Percentiles rank a stretch among this genome's conserved stretches.
Conservation (phyloP, 1,140 invertebrate genomes). For the Steinernema feltiae region DNA sequence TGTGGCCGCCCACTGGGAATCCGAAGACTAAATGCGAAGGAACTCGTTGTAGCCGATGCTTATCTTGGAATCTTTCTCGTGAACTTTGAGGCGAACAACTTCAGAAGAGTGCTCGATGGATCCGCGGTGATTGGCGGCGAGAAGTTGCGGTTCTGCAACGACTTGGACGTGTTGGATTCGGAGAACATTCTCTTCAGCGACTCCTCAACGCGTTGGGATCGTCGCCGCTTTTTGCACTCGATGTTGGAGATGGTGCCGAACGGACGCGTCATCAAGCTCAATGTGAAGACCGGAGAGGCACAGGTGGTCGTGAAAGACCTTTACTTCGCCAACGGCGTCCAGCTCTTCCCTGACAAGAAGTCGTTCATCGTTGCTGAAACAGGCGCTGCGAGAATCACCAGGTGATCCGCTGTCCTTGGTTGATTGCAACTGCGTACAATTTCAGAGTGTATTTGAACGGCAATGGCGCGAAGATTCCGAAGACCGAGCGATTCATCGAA, state of each 20-base stretch:
- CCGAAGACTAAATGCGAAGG: slow-evolving; percentile 39
- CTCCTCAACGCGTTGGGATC: slow-evolving; percentile 57
- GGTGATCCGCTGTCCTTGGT: slow-evolving; percentile 35
- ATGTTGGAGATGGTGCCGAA: slow-evolving; percentile 55
- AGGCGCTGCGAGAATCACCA: slow-evolving; percentile 51
- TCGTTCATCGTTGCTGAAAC: slow-evolving; percentile 58
- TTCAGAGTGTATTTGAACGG: slow-evolving; percentile 13
- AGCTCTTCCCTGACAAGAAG: slow-evolving; percentile 53
- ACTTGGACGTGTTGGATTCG: slow-evolving; percentile 34
- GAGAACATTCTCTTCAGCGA: slow-evolving; percentile 57
- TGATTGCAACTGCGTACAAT: slow-evolving; percentile 38
- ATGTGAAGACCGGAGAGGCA: slow-evolving; percentile 44
- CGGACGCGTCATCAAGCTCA: slow-evolving; percentile 57
- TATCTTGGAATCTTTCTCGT: slow-evolving; percentile 49
- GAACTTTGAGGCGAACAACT: slow-evolving; percentile 40
- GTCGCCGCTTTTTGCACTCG: slow-evolving; percentile 57
- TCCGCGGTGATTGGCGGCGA: slow-evolving; percentile 30
- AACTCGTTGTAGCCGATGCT: slow-evolving; percentile 48
- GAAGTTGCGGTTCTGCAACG: slow-evolving; percentile 38
- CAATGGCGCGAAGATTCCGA: slow-evolving; percentile 35
- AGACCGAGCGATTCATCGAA: slow-evolving; percentile 54
- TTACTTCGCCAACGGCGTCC: slow-evolving; percentile 59
- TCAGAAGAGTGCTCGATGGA: slow-evolving; percentile 15
- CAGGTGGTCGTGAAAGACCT: slow-evolving; percentile 48
- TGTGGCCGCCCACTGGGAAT: slow-evolving; percentile 53